Base-by-base conservation (phyloP, 23 tunicate species). In the Phallusia fumigata region DNA sequence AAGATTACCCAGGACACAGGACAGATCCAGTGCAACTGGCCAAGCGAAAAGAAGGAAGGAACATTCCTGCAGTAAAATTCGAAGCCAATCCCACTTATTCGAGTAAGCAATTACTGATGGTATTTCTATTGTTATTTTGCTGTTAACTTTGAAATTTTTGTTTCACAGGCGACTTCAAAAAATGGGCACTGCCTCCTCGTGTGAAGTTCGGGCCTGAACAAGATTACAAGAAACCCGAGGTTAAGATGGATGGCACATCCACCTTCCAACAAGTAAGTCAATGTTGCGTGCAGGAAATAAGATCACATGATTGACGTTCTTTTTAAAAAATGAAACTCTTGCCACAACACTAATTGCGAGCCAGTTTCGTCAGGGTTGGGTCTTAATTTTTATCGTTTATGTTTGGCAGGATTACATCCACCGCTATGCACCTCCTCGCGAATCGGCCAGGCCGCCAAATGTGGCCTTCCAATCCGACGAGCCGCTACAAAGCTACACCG, bases 61-160 rank as follows among this genome's bases (percentile, higher is more conserved):
- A 49, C 24, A 26, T 87, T 33, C 91, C 97, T 10, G 47, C 52
- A 0, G 88, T 64, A 21, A 87, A 87, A 81, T 92, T 92, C 45
- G 84, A 87, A 31, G 91, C 97, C 34, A 85, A 88, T 32, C 97
- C 97, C 0, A 92, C 97, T n/a, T 92, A 92, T 58, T 31, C 88
- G 19, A 83, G 97, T 92, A 84, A 87, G 88, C 31, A 10, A 32
- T n/a, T 40, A 40, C 10, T 10, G 10, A 40, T 3, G 47, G 5
- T 40, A 40, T 40, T 3, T 40, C n/a, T n/a, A n/a, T n/a, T n/a
- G n/a, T n/a, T n/a, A n/a, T n/a, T n/a, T n/a, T n/a, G n/a, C n/a
- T n/a, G n/a, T n/a, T n/a, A n/a, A n/a, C n/a, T n/a, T n/a, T n/a
- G n/a, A n/a, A n/a, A n/a, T n/a, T n/a, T n/a, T 10, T 10, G 47